Evolutionary conservation across 2,113 vertebrate species (phyloP).

Genomic region (Rhegmatorhina hoffmannsi): DNA sequence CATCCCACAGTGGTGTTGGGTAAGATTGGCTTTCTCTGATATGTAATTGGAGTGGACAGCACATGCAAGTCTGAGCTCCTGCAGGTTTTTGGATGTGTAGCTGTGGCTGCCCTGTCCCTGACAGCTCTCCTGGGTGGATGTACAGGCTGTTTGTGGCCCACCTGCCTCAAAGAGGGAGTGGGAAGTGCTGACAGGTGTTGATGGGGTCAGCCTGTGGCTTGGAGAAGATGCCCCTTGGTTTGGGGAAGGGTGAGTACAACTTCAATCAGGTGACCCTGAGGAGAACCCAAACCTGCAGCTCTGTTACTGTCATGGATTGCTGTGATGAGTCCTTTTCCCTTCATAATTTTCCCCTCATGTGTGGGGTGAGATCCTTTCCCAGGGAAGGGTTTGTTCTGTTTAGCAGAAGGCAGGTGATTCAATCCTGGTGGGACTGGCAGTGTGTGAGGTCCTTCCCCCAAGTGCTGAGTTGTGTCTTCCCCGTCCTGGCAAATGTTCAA

Average conservation of each 20-base stretch:
- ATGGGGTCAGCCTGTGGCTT: neutral
- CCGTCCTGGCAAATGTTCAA: neutral
- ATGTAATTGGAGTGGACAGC: neutral
- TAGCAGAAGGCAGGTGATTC: neutral
- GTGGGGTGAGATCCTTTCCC: neutral
- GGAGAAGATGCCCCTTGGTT: neutral
- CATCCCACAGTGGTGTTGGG: rapidly evolving
- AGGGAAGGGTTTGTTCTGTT: neutral
- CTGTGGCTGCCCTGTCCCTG: neutral
- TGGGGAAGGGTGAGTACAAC: neutral
- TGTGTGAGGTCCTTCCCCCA: rapidly evolving
- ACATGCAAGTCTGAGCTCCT: neutral
- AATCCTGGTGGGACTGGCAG: neutral
- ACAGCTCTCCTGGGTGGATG: neutral
- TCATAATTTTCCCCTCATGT: neutral
- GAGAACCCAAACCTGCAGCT: neutral
- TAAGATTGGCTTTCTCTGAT: neutral
- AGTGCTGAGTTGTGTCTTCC: neutral
- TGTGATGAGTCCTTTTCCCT: neutral
- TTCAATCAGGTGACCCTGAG: neutral
- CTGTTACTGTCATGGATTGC: rapidly evolving
- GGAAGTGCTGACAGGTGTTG: rapidly evolving
- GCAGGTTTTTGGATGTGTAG: rapidly evolving
- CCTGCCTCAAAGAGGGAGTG: neutral
- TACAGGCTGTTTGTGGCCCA: neutral